Percentiles rank a stretch among this genome's conserved stretches.
Evolutionary conservation across 2,113 vertebrate genomes (phyloP).

Genomic region (Pholis gunnellus): DNA sequence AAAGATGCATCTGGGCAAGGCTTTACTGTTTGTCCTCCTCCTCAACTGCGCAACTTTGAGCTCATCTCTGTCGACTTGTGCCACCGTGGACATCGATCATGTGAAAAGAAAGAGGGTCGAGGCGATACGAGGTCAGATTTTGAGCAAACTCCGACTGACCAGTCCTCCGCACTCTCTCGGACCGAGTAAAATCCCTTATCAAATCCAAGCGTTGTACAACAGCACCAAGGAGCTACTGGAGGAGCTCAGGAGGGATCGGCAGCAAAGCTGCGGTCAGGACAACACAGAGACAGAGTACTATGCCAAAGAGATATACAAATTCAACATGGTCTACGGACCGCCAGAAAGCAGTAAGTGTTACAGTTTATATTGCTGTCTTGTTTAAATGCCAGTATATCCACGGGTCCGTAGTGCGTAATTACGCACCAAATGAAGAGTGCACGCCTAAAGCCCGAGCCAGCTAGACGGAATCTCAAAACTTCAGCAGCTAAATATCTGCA

Average conservation of each 20-base stretch:
- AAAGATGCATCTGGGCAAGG: conserved; percentile 90
- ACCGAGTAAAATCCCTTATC: conserved; percentile 88
- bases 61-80: conserved; percentile 91
- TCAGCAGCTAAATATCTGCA: background rate
- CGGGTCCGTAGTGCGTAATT: conserved; percentile 58
- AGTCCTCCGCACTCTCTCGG: conserved; percentile 88
- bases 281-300: conserved; percentile 93
- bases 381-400: background rate
- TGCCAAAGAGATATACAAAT: conserved; percentile 93
- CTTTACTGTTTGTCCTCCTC: conserved; percentile 87
- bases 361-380: background rate
- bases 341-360: conserved; percentile 90
- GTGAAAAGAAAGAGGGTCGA: conserved; percentile 93
- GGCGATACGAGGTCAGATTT: conserved; percentile 92
- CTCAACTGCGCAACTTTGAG: conserved; percentile 89
- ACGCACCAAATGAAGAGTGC: conserved; percentile 44
- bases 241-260: conserved; percentile 87
- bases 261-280: conserved; percentile 89
- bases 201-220: conserved; percentile 92
- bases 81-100: conserved; percentile 92
- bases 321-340: conserved; percentile 91
- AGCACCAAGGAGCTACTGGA: conserved; percentile 93
- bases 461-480: background rate
- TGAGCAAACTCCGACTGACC: conserved; percentile 92
- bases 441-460: background rate